Evolutionary conservation across 2,113 vertebrate species (phyloP).

Genomic region (Accipiter cooperii): DNA sequence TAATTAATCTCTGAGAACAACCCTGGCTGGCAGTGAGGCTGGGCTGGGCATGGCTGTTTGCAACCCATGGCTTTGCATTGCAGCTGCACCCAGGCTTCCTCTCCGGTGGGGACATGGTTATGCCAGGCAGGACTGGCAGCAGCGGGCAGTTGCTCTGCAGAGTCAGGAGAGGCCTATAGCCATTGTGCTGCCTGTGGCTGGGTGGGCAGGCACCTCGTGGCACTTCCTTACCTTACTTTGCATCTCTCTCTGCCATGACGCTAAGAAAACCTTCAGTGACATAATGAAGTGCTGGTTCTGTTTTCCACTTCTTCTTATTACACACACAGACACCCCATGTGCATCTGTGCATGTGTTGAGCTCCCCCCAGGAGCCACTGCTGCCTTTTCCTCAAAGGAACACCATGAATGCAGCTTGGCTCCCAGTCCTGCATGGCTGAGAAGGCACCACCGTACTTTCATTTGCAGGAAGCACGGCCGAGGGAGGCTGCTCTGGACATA

Average conservation of each 20-base stretch:
- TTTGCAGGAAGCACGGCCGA: background rate
- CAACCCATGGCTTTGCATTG: rapidly evolving
- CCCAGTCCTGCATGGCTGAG: rapidly evolving
- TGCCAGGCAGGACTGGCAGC: background rate
- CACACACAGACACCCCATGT: rapidly evolving
- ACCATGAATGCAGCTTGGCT: rapidly evolving
- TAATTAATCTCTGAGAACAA: background rate
- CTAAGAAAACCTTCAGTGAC: background rate
- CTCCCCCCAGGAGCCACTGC: background rate
- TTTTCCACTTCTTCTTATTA: background rate
- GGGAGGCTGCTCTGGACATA: background rate
- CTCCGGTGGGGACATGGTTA: background rate
- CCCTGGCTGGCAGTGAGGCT: background rate
- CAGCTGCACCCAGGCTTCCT: background rate
- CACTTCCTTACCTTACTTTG: background rate
- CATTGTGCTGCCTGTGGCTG: background rate
- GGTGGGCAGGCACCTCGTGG: background rate
- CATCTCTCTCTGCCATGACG: background rate
- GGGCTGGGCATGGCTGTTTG: background rate
- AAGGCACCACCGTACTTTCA: background rate
- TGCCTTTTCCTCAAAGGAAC: background rate
- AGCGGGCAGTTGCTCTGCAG: background rate
- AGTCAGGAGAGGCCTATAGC: background rate
- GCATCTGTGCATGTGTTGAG: background rate
- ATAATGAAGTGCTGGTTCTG: background rate